Evolutionary conservation across 2,113 vertebrate genomes (phyloP).

Genomic region (Pelusios castaneus): DNA sequence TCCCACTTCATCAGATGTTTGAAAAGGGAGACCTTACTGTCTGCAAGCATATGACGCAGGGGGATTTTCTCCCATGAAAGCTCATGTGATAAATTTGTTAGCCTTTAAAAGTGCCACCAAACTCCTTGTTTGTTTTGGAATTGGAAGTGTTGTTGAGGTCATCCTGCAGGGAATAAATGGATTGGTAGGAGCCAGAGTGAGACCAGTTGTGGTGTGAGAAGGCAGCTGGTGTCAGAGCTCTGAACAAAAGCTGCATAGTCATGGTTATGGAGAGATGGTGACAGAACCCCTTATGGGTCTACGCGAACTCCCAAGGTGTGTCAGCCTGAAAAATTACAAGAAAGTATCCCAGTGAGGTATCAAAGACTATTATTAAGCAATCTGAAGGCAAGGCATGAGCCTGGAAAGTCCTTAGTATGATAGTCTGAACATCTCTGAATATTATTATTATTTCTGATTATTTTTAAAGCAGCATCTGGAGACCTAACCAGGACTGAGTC

Average conservation of each 20-base stretch:
- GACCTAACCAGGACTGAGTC: not conserved
- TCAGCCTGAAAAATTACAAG: not conserved
- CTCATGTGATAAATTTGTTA: too few relatives aligned
- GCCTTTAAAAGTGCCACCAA: too few relatives aligned
- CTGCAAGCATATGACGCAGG: too few relatives aligned
- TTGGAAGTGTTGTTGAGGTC: not conserved
- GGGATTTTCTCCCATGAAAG: too few relatives aligned
- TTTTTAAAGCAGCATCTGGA: not conserved
- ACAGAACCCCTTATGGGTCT: not conserved
- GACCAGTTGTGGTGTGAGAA: not conserved
- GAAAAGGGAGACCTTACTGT: too few relatives aligned
- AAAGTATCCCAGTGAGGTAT: not conserved
- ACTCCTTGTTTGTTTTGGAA: too few relatives aligned
- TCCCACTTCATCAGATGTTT: too few relatives aligned
- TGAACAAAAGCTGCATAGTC: not conserved
- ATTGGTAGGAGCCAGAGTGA: too few relatives aligned
- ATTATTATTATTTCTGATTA: not conserved
- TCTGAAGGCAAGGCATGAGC: not conserved
- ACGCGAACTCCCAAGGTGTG: not conserved
- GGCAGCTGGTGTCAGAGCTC: not conserved
- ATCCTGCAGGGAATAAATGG: too few relatives aligned
- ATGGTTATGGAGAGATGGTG: not conserved
- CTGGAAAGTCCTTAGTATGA: not conserved
- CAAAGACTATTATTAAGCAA: not conserved
- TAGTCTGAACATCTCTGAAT: slow-evolving; percentile 8